These are phyloP conservation scores for Zaprionus davidi DNA, from an alignment of 1,140 invertebrate species.

Conservation along the genomic window DNA sequence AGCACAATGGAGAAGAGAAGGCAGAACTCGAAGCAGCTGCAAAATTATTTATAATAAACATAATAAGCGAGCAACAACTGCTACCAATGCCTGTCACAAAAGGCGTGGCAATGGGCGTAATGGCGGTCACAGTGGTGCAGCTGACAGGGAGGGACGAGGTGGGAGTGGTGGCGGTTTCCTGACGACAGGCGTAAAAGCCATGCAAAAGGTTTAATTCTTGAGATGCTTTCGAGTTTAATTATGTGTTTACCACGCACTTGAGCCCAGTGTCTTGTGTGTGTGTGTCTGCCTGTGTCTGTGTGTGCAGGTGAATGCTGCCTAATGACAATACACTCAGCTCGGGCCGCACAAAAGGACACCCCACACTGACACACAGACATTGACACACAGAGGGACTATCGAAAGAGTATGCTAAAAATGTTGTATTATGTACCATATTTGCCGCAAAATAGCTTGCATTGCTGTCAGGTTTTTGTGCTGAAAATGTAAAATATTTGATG, in stretches of 20 bases:
- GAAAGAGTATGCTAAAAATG: conserved; percentile 65
- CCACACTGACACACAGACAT: neutral
- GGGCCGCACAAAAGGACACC: conserved; percentile 12
- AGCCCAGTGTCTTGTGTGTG: conserved; percentile 18
- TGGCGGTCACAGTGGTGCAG: conserved; percentile 4
- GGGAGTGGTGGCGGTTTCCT: conserved; percentile 36
- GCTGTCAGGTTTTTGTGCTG: conserved; percentile 52
- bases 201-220: conserved; percentile 71
- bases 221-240: conserved; percentile 76
- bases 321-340: conserved; percentile 13
- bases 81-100: conserved; percentile 63
- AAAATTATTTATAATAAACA: conserved; percentile 82
- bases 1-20: conserved; percentile 15
- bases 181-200: conserved; percentile 69
- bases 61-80: conserved; percentile 75
- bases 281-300: conserved; percentile 29
- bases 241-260: conserved; percentile 71
- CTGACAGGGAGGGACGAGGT: conserved; percentile 10
- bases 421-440: conserved; percentile 67
- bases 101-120: conserved; percentile 32
- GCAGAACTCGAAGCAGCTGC: conserved; percentile 51
- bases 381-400: neutral
- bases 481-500: conserved; percentile 80
- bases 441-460: conserved; percentile 68
- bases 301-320: conserved; percentile 37